A percentile compares a stretch with the other conserved stretches of the same genome.
Evolutionary conservation across 2,113 vertebrate species (phyloP).

Genomic region (Actenoides hombroni): DNA sequence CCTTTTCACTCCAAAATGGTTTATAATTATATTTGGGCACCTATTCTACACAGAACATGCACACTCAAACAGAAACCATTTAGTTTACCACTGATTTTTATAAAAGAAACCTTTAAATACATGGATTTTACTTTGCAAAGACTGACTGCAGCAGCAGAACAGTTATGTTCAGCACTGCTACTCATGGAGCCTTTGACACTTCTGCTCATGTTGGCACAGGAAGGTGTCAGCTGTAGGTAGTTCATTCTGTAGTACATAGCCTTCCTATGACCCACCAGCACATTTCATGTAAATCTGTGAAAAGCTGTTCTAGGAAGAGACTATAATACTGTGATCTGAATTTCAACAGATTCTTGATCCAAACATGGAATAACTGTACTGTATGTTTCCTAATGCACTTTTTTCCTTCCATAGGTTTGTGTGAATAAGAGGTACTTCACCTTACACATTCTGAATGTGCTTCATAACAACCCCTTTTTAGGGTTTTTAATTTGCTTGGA

Average conservation of each 20-base stretch:
- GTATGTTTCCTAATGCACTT: neutral
- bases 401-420: neutral
- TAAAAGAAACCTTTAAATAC: neutral
- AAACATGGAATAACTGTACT: neutral
- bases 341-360: neutral
- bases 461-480: neutral
- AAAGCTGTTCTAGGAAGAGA: neutral
- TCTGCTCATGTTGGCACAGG: neutral
- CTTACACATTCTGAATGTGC: neutral
- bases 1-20: neutral
- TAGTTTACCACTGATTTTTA: neutral
- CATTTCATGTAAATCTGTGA: neutral
- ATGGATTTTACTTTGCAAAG: neutral
- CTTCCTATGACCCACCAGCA: neutral
- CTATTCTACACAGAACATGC: neutral
- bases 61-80: neutral
- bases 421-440: neutral
- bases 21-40: neutral
- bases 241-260: neutral
- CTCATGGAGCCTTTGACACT: neutral
- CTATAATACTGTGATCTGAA: neutral
- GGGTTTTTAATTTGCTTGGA: neutral
- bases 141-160: neutral
- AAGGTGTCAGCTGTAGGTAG: neutral
- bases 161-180: neutral